phyloP scores from a whole-genome alignment of 2,113 vertebrate species.

The Cariama cristata region DNA sequence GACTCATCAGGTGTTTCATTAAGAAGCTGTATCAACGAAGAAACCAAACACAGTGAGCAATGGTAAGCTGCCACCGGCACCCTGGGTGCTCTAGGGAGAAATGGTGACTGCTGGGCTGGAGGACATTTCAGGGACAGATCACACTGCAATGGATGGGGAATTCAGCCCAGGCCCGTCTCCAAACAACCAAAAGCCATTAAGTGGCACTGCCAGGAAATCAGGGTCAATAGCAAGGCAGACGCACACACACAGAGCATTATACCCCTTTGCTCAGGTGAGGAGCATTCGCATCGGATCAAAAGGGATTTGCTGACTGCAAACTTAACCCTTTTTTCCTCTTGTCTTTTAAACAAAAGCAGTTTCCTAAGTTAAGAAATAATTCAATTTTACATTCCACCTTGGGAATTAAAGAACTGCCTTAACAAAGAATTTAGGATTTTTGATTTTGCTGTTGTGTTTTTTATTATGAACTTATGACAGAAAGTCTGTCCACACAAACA shows the following conservation, averaged over 20 bases:
- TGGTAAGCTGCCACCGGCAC: neutral
- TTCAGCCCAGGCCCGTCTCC: neutral
- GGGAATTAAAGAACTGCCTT: neutral
- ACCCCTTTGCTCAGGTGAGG: neutral
- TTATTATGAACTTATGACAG: neutral
- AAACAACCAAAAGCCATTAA: neutral
- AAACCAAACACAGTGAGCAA: neutral
- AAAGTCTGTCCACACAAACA: neutral
- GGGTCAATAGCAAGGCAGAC: neutral
- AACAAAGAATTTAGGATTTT: neutral
- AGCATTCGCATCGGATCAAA: neutral
- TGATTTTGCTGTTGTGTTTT: neutral
- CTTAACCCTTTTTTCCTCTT: neutral
- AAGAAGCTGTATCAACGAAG: neutral
- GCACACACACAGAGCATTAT: neutral
- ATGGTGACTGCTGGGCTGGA: neutral
- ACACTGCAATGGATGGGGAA: neutral
- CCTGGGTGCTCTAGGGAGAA: neutral
- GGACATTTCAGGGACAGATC: neutral
- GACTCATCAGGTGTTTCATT: conserved; percentile 60
- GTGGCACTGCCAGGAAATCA: neutral
- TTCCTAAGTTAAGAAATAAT: neutral
- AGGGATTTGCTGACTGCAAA: neutral
- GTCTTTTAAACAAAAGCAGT: neutral
- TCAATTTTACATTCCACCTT: neutral